A percentile compares a stretch with the other conserved stretches of the same genome.
Conservation (phyloP, 2,888 invertebrate species). For the Epinotia ramella region DNA sequence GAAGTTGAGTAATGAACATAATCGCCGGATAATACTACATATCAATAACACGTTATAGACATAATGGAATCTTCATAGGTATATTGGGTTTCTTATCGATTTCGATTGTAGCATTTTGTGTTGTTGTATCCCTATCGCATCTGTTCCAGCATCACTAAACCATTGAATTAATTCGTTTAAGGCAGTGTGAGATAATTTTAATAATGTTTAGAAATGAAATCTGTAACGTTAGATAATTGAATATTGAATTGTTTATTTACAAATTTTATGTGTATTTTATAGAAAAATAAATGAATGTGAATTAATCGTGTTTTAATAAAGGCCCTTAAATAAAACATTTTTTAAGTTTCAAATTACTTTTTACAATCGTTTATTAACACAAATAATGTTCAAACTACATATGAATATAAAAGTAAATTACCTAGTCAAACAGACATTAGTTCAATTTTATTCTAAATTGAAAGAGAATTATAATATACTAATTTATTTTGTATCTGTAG, state of each 20-base stretch:
- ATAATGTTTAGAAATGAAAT: conserved; percentile 71
- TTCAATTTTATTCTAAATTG: conserved; percentile 9
- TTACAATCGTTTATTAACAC: conserved; percentile 43
- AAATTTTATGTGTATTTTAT: conserved; percentile 85
- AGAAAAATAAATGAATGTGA: conserved; percentile 79
- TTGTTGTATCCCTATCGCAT: conserved; percentile 27
- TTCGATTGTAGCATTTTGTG: conserved; percentile 4
- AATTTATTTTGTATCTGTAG: background rate
- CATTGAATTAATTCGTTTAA: conserved; percentile 38
- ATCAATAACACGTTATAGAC: conserved; percentile 42
- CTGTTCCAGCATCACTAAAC: conserved; percentile 31
- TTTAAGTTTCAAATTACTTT: conserved; percentile 25
- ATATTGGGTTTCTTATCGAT: conserved; percentile 7
- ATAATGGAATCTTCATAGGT: background rate
- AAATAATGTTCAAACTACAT: conserved; percentile 38
- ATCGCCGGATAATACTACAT: conserved; percentile 43
- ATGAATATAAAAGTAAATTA: conserved; percentile 29
- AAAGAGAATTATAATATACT: background rate
- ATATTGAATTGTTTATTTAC: conserved; percentile 85
- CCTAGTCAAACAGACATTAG: conserved; percentile 15
- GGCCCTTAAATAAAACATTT: conserved; percentile 30
- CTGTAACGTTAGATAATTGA: conserved; percentile 78
- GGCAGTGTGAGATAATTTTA: conserved; percentile 62
- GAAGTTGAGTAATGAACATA: conserved; percentile 1
- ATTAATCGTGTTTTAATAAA: conserved; percentile 51